Evolutionary conservation across 1,140 invertebrate genomes (phyloP).

Genomic region (Papilio helenus): DNA sequence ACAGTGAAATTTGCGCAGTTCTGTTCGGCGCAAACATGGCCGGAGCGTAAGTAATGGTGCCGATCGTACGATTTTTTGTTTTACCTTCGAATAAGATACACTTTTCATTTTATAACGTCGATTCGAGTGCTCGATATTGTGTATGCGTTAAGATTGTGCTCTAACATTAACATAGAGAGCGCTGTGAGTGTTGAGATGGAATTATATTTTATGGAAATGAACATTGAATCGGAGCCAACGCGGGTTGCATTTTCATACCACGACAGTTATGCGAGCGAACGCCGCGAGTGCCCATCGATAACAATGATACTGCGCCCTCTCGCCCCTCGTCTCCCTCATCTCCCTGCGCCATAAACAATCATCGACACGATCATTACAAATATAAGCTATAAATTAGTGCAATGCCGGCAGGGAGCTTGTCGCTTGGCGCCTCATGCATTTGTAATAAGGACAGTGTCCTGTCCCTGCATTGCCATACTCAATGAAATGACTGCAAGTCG

Average conservation of each 20-base stretch:
- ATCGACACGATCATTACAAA: conserved; percentile 75
- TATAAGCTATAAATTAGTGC: conserved; percentile 78
- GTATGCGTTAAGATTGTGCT: conserved; percentile 52
- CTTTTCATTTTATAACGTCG: conserved; percentile 39
- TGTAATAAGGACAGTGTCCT: conserved; percentile 56
- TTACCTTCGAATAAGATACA: conserved; percentile 37
- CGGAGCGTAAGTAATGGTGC: conserved; percentile 44
- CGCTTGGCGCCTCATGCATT: conserved; percentile 56
- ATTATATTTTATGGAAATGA: conserved; percentile 80
- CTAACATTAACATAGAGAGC: conserved; percentile 66
- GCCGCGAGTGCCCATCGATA: conserved; percentile 63
- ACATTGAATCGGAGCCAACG: conserved; percentile 76
- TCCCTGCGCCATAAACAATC: conserved; percentile 72
- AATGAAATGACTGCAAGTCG: conserved; percentile 54
- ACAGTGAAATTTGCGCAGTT: conserved; percentile 55
- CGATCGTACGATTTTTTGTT: conserved; percentile 43
- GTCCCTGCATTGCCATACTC: conserved; percentile 44
- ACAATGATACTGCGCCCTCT: conserved; percentile 74
- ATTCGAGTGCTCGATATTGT: conserved; percentile 42
- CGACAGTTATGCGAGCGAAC: conserved; percentile 69
- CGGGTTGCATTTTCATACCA: conserved; percentile 65
- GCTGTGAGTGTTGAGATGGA: conserved; percentile 66
- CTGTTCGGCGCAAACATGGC: conserved; percentile 51
- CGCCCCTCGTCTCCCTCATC: conserved; percentile 38
- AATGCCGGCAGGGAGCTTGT: conserved; percentile 59